Base-by-base conservation (phyloP, 2,797 vertebrate species). In the Hafferia zeledoni region DNA sequence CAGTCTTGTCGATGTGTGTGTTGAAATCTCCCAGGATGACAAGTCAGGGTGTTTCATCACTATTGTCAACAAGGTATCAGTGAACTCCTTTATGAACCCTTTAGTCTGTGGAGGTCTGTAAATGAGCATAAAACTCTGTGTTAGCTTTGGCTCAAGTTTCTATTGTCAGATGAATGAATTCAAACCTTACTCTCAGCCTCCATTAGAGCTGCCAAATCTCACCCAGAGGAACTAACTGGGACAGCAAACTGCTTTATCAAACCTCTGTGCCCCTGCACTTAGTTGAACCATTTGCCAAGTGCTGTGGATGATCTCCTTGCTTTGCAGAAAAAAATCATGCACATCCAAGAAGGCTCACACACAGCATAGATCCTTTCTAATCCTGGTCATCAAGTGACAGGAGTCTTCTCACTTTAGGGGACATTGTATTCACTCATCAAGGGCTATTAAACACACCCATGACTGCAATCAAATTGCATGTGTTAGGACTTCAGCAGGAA, bases 21-120 rank as follows among this genome's bases (percentile, higher is more conserved):
- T 94, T 97, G 96, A 97, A 95, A 96, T 96, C 95, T 96, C 94
- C 90, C 94, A 97, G 96, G 92, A 96, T 96, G 96, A 96, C 90
- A 95, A 95, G 94, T 93, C 94, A 95, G 92, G 49, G 75, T 95
- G 93, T 97, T 97, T 97, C 96, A 97, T 95, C 95, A 93, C 95
- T 81, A 95, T 87, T 95, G 95, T 96, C 95, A 96, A 91, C 95
- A 97, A 96, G 94, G 90, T 95, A 96, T 95, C 94, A 92, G 90
- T 95, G 94, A 96, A 97, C 88, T 95, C 95, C 90, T 97, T 95
- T 93, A 95, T 90, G 94, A 96, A 95, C 94, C 47, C 83, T 94
- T 90, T 94, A 90, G 90, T 94, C 94, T 97, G 88, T 13, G 89
- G 93, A 96, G 95, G 78, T 96, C 95, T 95, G 92, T 93, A 97